Evolutionary conservation across 2,113 vertebrate genomes (phyloP).

Genomic region (Uria lomvia): DNA sequence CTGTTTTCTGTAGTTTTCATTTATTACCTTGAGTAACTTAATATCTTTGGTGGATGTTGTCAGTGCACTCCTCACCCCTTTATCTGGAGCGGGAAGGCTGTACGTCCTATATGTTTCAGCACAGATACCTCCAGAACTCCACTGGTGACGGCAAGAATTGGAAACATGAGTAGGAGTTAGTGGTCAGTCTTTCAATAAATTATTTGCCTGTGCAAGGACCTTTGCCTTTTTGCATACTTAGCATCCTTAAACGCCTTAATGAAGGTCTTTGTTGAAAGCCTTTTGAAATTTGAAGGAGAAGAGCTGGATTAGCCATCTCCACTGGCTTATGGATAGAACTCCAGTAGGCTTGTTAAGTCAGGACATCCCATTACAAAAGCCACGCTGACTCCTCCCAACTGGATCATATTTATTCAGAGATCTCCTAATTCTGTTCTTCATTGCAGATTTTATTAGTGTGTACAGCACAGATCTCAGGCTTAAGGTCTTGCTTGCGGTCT

Average conservation of each 20-base stretch:
- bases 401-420: neutral
- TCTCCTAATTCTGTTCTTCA: neutral
- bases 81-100: neutral
- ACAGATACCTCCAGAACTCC: neutral
- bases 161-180: neutral
- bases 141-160: neutral
- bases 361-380: neutral
- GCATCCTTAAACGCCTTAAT: neutral
- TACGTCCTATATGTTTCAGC: neutral
- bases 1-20: neutral
- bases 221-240: neutral
- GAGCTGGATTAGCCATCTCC: neutral
- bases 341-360: neutral
- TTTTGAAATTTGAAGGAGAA: neutral
- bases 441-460: neutral
- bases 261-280: neutral
- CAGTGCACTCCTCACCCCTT: neutral
- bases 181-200: neutral
- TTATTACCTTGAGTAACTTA: neutral
- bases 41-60: neutral
- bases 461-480: neutral
- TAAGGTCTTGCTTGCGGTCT: neutral
- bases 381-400: neutral
- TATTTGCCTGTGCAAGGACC: neutral
- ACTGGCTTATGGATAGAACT: neutral